A percentile compares a stretch with the other conserved stretches of the same genome.
Evolutionary conservation across 2,888 invertebrate species (phyloP).

Genomic region (Pristionchus fissidentatus): DNA sequence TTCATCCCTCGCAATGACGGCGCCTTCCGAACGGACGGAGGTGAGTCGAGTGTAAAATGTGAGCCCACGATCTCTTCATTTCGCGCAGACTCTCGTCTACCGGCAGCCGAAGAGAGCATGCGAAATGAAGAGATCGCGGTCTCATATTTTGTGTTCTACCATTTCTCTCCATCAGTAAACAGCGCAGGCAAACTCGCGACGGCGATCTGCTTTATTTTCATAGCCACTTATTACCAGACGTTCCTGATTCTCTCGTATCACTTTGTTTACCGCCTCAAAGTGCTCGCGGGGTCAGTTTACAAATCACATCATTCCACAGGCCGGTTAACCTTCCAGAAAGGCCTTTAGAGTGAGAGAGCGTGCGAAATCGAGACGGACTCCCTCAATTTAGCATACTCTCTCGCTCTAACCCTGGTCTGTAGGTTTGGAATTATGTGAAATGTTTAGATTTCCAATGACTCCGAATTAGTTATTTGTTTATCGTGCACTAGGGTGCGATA

Average conservation of each 20-base stretch:
- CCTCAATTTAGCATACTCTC: no score
- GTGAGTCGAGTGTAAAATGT: neutral
- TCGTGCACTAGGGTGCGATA: no score
- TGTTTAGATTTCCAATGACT: no score
- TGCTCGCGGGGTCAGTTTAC: neutral
- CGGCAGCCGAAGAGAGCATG: no score
- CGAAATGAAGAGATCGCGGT: no score
- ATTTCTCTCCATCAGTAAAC: no score
- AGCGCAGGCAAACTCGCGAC: neutral
- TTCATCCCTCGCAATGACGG: neutral
- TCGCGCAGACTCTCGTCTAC: no score
- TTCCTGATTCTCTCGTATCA: slow-evolving; percentile 30
- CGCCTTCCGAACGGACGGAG: neutral
- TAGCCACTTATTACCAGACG: slow-evolving; percentile 25
- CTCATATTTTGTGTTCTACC: no score
- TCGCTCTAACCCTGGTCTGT: no score
- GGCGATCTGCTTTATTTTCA: neutral
- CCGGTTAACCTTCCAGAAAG: neutral
- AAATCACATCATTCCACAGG: neutral
- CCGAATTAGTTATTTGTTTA: no score
- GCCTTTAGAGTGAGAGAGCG: neutral
- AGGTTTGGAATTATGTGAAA: neutral
- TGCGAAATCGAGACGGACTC: no score
- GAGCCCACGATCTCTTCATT: no score
- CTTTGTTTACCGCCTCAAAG: neutral